phyloP scores from a whole-genome alignment of 2,113 vertebrate genomes.

The Varanus komodoensis region DNA sequence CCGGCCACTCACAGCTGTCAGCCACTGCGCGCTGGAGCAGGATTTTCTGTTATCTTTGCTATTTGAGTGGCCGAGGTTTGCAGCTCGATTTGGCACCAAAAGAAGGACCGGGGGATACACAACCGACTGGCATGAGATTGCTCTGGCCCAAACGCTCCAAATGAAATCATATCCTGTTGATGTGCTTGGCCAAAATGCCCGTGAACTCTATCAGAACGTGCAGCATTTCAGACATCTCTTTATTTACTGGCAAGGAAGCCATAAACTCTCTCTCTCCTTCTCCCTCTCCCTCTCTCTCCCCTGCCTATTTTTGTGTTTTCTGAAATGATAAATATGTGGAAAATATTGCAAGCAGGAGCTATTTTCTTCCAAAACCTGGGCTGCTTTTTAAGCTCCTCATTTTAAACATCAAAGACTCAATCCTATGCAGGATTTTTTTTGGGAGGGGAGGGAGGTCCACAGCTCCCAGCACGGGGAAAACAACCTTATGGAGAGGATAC shows the following conservation, averaged over 20 bases:
- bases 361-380: not conserved
- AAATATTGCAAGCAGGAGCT: not conserved
- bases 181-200: not conserved
- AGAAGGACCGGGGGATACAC: not conserved
- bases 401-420: not conserved
- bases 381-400: not conserved
- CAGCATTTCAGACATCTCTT: conserved; percentile 19
- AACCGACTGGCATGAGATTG: not conserved
- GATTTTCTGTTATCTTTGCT: conserved; percentile 35
- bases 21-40: conserved; percentile 40
- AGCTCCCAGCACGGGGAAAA: too few species aligned
- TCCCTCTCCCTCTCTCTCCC: too few species aligned
- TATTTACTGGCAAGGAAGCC: conserved; percentile 46
- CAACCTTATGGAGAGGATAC: too few species aligned
- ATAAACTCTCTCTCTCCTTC: not conserved
- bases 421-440: too few species aligned
- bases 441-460: too few species aligned
- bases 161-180: conserved; percentile 3
- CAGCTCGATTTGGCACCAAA: conserved; percentile 35
- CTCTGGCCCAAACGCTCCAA: conserved; percentile 33
- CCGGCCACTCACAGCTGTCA: not conserved
- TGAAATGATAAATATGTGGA: not conserved
- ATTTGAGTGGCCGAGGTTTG: conserved; percentile 25
- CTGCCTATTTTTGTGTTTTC: conserved; percentile 22
- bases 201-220: not conserved